Evolutionary conservation across 2,113 vertebrate genomes (phyloP).

Genomic region (Cryptoleucopteryx plumbea): DNA sequence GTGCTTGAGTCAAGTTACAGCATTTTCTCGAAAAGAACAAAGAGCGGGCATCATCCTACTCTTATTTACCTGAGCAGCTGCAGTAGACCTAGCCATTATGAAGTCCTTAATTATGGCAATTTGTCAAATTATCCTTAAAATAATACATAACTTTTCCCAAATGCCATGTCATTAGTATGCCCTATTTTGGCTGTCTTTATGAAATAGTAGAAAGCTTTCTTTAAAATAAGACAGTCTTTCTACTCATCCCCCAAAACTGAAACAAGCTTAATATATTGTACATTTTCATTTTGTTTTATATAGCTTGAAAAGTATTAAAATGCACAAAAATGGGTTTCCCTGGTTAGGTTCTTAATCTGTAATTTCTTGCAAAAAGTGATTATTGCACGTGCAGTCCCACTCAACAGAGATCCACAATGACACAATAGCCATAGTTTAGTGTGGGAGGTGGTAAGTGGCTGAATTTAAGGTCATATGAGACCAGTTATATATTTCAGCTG

Average conservation of each 20-base stretch:
- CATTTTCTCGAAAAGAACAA: background rate
- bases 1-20: background rate
- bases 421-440: background rate
- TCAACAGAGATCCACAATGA: background rate
- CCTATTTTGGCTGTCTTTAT: background rate
- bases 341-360: background rate
- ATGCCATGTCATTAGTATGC: background rate
- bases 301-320: background rate
- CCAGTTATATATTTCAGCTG: background rate
- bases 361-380: background rate
- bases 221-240: background rate
- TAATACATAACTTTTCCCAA: background rate
- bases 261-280: background rate
- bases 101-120: background rate
- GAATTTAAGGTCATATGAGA: background rate
- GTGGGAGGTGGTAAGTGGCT: background rate
- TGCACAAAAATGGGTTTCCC: background rate
- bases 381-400: background rate
- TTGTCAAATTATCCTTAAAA: background rate
- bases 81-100: background rate
- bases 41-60: background rate
- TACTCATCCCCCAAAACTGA: background rate
- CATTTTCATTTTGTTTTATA: background rate
- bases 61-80: background rate
- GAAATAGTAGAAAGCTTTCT: background rate